Evolutionary conservation across 2,113 vertebrate genomes (phyloP), one percentile per base, ranked within the genome.

Genomic region (Haplotaxodon microlepis): DNA sequence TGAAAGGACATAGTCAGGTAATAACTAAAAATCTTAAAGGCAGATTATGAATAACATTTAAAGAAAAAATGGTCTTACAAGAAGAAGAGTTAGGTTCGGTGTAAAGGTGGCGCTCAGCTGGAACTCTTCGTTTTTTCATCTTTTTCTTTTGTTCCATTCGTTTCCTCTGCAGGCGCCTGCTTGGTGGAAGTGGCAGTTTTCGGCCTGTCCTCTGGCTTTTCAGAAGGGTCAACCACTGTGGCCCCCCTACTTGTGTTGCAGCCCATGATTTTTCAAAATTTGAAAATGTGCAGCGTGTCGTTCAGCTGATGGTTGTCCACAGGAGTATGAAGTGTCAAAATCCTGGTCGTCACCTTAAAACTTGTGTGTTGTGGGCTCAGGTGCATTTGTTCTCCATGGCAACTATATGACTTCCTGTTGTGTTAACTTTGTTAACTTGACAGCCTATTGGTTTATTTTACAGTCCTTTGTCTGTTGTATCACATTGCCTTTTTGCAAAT

Each of bases 171-270:
- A 4, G 84, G 51, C 1, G 61, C 71, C 14, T 89, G 76, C 21
- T 78, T 29, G 45, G 83, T 83, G 4, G 90, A 93, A 5, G 86
- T 14, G 5, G 86, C 92, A 1, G 86, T 94, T 27, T 92, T 88
- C 1, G 89, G 93, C 51, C 93, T 93, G 38, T 96, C 92, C 45
- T 88, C 80, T 8, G 95, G 93, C 63, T 94, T 90, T 34, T 94
- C 89, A 29, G 89, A 83, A 2, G 93, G 90, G 59, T 97, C 96
- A 81, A 93, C 88, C 59, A 91, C 95, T 6, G 82, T 5, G n/a
- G 57, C 51, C 14, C 31, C 92, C 36, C 91, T 93, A 53, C 96
- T 96, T 7, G 94, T 85, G 92, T 90, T 94, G 83, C 96, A 97
- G 27, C 95, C 96, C 96, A 96, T 96, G n/a, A 79, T 92, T 66